phyloP scores from a whole-genome alignment of 2,797 vertebrate species.

The Gallinago solitaria region DNA sequence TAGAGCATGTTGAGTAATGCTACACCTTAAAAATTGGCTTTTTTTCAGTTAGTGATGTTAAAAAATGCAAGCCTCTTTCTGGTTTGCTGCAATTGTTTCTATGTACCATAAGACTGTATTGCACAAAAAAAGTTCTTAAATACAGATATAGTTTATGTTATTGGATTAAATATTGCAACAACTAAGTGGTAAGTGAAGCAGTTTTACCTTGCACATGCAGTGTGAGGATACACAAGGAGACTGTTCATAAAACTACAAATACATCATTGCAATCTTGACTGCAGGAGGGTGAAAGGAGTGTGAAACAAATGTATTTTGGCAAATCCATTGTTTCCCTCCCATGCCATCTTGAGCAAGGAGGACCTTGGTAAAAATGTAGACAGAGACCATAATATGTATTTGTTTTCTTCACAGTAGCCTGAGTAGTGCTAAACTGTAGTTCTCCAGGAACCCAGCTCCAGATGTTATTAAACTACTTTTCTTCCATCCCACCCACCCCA shows the following conservation, averaged over 20 bases:
- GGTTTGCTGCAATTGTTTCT: constrained; percentile 73
- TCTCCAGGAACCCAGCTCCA: constrained; percentile 84
- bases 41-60: constrained; percentile 68
- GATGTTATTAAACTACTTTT: constrained; percentile 81
- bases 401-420: constrained; percentile 87
- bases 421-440: constrained; percentile 88
- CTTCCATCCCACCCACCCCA: constrained; percentile 61
- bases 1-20: constrained; percentile 73
- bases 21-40: constrained; percentile 76
- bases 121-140: constrained; percentile 79
- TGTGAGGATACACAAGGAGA: constrained; percentile 77
- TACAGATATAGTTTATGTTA: constrained; percentile 79
- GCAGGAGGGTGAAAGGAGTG: constrained; percentile 72
- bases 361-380: constrained; percentile 79
- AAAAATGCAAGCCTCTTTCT: constrained; percentile 76
- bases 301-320: constrained; percentile 79
- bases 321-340: constrained; percentile 75
- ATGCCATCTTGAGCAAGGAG: constrained; percentile 65
- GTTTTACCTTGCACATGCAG: constrained; percentile 82
- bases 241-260: constrained; percentile 75
- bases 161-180: constrained; percentile 80
- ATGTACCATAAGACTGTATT: constrained; percentile 78
- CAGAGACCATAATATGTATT: constrained; percentile 73
- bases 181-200: constrained; percentile 76
- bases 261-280: constrained; percentile 74